These are phyloP conservation scores for Aurelia sp. DNA, from an alignment of 30 jellyfish, hydroid and myxozoan genomes.

Conservation along the genomic window DNA sequence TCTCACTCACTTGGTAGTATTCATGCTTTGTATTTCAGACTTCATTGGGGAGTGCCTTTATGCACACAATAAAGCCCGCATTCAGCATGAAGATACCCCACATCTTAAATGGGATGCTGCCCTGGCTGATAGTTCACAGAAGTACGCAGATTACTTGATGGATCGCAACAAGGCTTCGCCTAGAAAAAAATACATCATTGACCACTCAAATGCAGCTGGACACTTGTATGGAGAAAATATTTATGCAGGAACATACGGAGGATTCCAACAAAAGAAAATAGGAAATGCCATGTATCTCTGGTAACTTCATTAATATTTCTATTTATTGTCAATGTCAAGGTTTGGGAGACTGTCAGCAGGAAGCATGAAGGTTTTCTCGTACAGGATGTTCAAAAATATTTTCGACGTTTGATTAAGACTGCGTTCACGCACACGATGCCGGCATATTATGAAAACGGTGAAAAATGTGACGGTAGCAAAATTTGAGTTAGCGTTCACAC, in stretches of 20 bases:
- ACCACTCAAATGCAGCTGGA: constrained; percentile 34
- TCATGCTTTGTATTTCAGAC: background rate
- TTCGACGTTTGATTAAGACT: too few relatives aligned
- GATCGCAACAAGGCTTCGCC: background rate
- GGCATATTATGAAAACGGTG: too few relatives aligned
- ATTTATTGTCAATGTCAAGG: too few relatives aligned
- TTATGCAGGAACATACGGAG: constrained; percentile 22
- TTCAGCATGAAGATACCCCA: constrained; percentile 52
- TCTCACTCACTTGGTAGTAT: too few relatives aligned
- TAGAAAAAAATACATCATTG: background rate
- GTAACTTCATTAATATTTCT: background rate
- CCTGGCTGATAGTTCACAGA: constrained; percentile 4
- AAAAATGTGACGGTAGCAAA: too few relatives aligned
- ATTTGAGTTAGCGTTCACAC: too few relatives aligned
- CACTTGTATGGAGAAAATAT: constrained; percentile 25
- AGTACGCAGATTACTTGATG: constrained; percentile 10
- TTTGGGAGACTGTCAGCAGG: too few relatives aligned
- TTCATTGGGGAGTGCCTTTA: constrained; percentile 16
- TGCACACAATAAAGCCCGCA: constrained; percentile 60
- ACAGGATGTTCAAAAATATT: too few relatives aligned
- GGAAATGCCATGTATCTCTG: constrained; percentile 54
- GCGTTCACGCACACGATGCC: too few relatives aligned
- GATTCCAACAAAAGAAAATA: constrained; percentile 12
- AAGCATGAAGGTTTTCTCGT: too few relatives aligned
- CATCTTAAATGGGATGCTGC: constrained; percentile 33